Percentiles rank a stretch among this genome's conserved stretches.
Conservation (phyloP, 2,113 vertebrate genomes). For the Rhadina sibilatrix region DNA sequence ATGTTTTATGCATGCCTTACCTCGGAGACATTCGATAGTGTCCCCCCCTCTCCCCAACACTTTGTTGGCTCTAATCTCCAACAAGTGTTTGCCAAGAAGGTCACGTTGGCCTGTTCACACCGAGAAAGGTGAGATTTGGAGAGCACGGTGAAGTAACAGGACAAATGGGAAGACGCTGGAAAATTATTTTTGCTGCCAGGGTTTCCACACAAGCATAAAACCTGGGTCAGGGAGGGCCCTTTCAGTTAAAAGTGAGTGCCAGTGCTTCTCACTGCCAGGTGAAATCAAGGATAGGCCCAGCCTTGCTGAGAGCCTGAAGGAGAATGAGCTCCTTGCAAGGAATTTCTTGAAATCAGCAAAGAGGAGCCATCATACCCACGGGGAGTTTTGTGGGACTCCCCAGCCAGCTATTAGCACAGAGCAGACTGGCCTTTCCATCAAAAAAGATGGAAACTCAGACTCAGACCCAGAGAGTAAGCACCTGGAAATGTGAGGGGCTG, state of each 20-base stretch:
- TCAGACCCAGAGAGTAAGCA: background rate
- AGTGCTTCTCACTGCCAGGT: background rate
- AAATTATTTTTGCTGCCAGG: background rate
- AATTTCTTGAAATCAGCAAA: background rate
- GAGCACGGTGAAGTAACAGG: background rate
- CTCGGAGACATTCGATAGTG: constrained; percentile 41
- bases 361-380: background rate
- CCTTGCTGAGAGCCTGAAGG: background rate
- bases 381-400: background rate
- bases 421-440: background rate
- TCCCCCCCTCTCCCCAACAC: background rate
- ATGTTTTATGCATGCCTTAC: constrained; percentile 54
- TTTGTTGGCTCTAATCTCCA: constrained; percentile 9
- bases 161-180: background rate
- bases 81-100: background rate
- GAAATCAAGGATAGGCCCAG: background rate
- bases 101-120: background rate
- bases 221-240: background rate
- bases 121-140: constrained; percentile 12
- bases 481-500: background rate
- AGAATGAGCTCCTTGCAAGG: background rate
- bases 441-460: background rate
- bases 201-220: background rate
- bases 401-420: background rate
- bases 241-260: background rate